Percentiles rank a stretch among this genome's conserved stretches.
Evolutionary conservation across 2,888 invertebrate genomes (phyloP).

Genomic region (Diaphora mendica): DNA sequence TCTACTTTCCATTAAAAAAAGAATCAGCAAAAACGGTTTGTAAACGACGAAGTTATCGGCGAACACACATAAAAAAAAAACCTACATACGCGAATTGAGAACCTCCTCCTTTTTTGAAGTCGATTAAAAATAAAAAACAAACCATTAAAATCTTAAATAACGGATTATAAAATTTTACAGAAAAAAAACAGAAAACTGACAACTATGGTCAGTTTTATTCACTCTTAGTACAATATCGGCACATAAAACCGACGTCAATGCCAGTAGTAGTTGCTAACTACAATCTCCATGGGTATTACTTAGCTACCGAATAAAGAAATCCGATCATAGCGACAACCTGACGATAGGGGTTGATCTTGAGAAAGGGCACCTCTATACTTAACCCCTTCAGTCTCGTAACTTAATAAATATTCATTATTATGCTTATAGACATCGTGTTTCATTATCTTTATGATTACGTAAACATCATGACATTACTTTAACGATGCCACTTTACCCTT

Average conservation of each 20-base stretch:
- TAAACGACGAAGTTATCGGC: no score
- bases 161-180: no score
- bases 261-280: background rate
- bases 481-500: background rate
- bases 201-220: no score
- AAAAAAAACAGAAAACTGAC: no score
- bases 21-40: no score
- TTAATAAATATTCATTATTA: background rate
- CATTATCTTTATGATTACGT: background rate
- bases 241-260: background rate
- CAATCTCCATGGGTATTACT: background rate
- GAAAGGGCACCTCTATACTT: background rate
- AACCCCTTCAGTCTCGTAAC: background rate
- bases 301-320: background rate
- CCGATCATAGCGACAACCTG: background rate
- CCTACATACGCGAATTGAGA: no score
- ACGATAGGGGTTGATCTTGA: background rate
- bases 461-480: background rate
- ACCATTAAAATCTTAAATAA: no score
- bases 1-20: no score
- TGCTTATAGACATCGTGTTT: background rate
- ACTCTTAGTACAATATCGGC: background rate
- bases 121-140: no score
- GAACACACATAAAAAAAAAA: no score
- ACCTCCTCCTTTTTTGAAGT: no score